These are phyloP conservation scores for Gymnorhina tibicen DNA, from an alignment of 2,113 vertebrate species.

Conservation along the genomic window DNA sequence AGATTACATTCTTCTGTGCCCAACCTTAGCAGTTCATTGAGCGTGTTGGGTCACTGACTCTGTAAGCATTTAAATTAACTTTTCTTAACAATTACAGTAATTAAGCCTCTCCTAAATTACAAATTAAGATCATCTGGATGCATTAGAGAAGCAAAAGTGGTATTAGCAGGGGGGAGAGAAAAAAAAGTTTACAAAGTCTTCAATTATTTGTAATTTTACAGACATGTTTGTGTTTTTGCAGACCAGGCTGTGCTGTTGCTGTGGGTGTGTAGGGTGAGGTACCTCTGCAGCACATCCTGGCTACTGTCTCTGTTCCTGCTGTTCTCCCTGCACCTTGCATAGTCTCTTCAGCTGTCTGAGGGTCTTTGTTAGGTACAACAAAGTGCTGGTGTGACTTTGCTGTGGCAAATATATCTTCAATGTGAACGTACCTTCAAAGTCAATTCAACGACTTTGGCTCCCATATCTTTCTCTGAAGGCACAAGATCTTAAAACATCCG, in stretches of 20 bases:
- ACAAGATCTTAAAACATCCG: background rate
- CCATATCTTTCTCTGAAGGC: background rate
- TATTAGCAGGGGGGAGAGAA: background rate
- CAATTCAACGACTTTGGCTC: background rate
- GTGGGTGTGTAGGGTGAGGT: background rate
- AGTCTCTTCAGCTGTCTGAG: background rate
- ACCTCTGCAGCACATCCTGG: background rate
- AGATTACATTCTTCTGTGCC: constrained; percentile 15
- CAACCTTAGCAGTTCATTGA: background rate
- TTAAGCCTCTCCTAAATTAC: constrained; percentile 46
- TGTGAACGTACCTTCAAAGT: background rate
- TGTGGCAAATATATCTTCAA: background rate
- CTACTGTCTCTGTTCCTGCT: background rate
- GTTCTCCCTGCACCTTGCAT: background rate
- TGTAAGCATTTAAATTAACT: constrained; percentile 47
- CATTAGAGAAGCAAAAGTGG: background rate
- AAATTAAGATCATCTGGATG: constrained; percentile 52
- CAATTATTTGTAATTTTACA: constrained; percentile 3
- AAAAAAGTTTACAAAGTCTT: background rate
- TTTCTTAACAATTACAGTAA: constrained; percentile 47
- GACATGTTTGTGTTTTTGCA: background rate
- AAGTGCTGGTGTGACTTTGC: background rate
- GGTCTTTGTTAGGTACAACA: background rate
- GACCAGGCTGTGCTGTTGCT: background rate
- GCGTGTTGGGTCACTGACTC: constrained; percentile 22